Conservation (phyloP, 2,888 invertebrate species). For the Pachymerium ferrugineum region DNA sequence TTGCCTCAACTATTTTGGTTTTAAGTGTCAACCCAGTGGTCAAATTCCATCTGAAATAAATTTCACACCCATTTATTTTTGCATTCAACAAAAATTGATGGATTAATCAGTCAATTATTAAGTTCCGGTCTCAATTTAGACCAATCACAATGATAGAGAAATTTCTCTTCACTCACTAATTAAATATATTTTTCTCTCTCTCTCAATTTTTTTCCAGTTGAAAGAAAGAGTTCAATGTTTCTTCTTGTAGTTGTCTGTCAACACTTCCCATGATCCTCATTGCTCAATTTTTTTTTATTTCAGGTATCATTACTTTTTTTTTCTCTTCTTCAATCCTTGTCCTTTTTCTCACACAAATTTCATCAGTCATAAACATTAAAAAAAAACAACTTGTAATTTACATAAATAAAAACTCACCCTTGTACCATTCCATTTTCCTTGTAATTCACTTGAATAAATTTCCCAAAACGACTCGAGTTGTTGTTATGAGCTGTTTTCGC, state of each 20-base stretch:
- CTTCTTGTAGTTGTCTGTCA: not conserved
- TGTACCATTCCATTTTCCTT: constrained; percentile 98
- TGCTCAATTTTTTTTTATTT: not conserved
- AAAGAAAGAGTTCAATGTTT: constrained; percentile 3
- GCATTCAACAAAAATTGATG: not conserved
- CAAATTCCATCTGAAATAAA: not conserved
- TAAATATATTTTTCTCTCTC: not conserved
- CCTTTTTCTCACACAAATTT: not conserved
- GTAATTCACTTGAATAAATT: constrained; percentile 96
- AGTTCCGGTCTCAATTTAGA: constrained; percentile 1
- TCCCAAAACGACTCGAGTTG: constrained; percentile 94
- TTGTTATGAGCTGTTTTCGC: constrained; percentile 97
- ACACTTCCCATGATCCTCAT: not conserved
- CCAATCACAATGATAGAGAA: not conserved
- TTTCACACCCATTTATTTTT: not conserved
- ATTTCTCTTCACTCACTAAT: not conserved
- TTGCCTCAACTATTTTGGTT: not conserved
- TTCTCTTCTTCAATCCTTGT: not conserved
- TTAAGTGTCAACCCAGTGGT: not conserved
- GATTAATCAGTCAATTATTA: not conserved
- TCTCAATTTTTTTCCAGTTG: not conserved
- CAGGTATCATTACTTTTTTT: not conserved
- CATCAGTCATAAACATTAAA: not conserved
- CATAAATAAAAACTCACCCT: constrained; percentile 56
- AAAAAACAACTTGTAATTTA: not conserved